Percentiles rank a stretch among this genome's conserved stretches.
Evolutionary conservation across 64 coral and sea anemone genomes (phyloP).

Genomic region (Catalaphyllia jardinei): DNA sequence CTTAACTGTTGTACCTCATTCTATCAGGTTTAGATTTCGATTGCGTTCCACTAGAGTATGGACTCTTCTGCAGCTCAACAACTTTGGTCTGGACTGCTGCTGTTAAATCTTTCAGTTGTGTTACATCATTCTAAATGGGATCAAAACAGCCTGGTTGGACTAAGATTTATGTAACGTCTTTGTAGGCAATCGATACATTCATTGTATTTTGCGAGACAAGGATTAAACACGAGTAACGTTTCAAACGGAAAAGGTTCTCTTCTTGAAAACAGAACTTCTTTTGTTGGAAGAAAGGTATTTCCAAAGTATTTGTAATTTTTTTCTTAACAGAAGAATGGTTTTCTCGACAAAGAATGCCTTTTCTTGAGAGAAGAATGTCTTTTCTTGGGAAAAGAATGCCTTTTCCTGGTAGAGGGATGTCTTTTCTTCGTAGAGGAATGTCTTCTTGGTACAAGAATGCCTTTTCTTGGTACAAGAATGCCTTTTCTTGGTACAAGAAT

Average conservation of each 20-base stretch:
- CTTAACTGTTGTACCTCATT: background rate
- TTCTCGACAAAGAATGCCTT: too few species aligned
- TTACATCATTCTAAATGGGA: conserved; percentile 27
- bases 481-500: conserved; percentile 16
- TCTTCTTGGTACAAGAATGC: background rate
- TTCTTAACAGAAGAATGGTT: background rate
- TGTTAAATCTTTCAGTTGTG: background rate
- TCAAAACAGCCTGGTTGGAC: background rate
- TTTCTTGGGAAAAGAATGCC: background rate
- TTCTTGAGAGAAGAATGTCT: background rate
- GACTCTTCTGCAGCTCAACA: conserved; percentile 54
- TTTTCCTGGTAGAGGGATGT: too few species aligned
- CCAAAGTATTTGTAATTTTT: background rate
- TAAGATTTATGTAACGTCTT: background rate
- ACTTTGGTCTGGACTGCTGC: conserved; percentile 17
- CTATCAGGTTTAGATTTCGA: conserved; percentile 17
- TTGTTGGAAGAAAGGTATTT: background rate
- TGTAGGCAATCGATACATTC: too few species aligned
- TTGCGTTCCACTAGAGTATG: conserved; percentile 33
- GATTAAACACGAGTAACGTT: too few species aligned
- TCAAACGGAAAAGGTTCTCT: too few species aligned
- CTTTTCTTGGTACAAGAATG: background rate
- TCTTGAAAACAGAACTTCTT: too few species aligned
- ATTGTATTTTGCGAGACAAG: too few species aligned
- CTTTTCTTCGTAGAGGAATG: background rate